These are phyloP conservation scores for Pseudococcus jackbeardsleyi DNA, from an alignment of 2,888 invertebrate species.

Conservation along the genomic window DNA sequence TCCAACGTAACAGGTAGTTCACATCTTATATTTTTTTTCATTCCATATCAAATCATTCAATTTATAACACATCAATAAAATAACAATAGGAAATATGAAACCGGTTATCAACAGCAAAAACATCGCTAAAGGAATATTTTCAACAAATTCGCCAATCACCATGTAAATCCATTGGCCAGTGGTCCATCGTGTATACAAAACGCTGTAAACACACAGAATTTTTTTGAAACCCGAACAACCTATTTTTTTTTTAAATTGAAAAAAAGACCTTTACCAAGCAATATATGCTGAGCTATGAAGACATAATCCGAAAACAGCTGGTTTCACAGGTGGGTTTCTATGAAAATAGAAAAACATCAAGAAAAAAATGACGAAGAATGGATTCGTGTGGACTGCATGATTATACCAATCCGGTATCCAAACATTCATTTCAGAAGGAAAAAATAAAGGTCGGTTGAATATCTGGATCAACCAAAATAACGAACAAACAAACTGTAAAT, in stretches of 20 bases:
- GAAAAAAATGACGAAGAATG: conserved; percentile 71
- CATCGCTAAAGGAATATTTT: conserved; percentile 1
- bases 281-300: conserved; percentile 66
- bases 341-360: conserved; percentile 71
- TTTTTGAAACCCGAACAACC: too few relatives aligned
- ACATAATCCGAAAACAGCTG: conserved; percentile 66
- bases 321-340: conserved; percentile 66
- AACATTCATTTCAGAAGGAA: conserved; percentile 72
- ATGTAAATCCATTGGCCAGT: conserved; percentile 66
- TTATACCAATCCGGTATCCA: conserved; percentile 75
- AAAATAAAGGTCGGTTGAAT: conserved; percentile 74
- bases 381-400: conserved; percentile 75
- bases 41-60: conserved; percentile 58
- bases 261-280: conserved; percentile 56
- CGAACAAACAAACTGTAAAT: conserved; percentile 72
- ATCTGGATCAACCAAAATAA: conserved; percentile 74
- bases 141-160: conserved; percentile 62
- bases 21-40: conserved; percentile 31
- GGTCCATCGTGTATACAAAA: conserved; percentile 64
- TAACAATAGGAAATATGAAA: conserved; percentile 53
- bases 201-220: conserved; percentile 33
- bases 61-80: conserved; percentile 45
- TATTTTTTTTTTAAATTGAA: neutral
- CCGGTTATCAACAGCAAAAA: conserved; percentile 24
- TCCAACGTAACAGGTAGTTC: too few relatives aligned